Evolutionary conservation across 2,797 vertebrate species (phyloP), one percentile per base, ranked within the genome.

Genomic region (Podargus strigoides): DNA sequence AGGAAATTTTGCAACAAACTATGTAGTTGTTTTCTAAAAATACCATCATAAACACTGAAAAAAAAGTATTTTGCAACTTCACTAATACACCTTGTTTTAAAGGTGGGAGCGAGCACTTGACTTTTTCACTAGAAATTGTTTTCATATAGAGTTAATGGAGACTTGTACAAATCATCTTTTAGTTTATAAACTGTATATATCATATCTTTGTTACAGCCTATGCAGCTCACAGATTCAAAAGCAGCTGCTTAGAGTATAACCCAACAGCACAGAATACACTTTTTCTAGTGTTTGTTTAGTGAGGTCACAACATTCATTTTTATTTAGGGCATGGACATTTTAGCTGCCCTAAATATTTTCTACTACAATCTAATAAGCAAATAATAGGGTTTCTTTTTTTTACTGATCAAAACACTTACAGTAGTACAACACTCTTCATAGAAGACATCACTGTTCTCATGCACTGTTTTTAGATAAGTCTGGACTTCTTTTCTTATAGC

Each of bases 11-110:
- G 46, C 81, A 84, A 55, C 30, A 85, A 94, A 84, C 73, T 86
- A 20, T 78, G 85, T 17, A 85, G 27, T 89, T 81, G 59, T 79
- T 87, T 94, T 94, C 58, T 89, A 87, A 95, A 95, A 93, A 82
- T 93, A 75, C 14, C 26, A 21, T 28, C 36, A 92, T n/a, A 79
- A 68, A 58, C 22, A 66, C 36, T 32, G 32, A 84, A 91, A 17
- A 34, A 79, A 88, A 53, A 19, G 8, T 64, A 62, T 85, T 81
- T 62, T 75, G 37, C 78, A 64, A 36, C 37, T 56, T 90, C 18
- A 74, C 12, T 69, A 74, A 70, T 64, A 42, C 24, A 41, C 3
- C 28, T 11, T n/a, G 7, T 60, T 66, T 66, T 34, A 36, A 66
- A 63, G 12, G 2, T 47, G 4, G 5, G 5, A 3, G 3, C 22